A percentile compares a stretch with the other conserved stretches of the same genome.
Conservation (phyloP, 2,113 vertebrate genomes). For the Ictalurus punctatus region DNA sequence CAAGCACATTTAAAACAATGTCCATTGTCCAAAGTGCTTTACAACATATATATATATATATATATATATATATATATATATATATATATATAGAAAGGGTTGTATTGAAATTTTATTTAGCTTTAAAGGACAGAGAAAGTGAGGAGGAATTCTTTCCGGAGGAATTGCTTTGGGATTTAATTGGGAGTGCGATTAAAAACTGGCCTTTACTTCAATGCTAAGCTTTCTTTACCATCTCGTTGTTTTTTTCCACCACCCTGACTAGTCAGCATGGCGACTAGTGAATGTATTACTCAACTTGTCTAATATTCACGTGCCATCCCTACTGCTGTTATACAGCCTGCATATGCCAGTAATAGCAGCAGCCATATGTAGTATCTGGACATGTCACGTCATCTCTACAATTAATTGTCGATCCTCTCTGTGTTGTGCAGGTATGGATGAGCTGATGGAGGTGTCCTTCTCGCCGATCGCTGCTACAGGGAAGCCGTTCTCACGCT, state of each 20-base stretch:
- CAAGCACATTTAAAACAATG: background rate
- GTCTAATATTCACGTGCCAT: no score
- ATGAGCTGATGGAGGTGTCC: conserved; percentile 97
- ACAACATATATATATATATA: background rate
- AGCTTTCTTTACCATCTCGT: background rate
- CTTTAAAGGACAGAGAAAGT: background rate
- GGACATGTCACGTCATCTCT: background rate
- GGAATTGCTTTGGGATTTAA: no score
- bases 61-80: no score
- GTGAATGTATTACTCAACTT: no score
- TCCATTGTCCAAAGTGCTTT: background rate
- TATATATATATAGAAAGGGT: background rate
- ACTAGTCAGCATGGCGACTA: background rate
- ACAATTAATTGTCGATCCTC: background rate
- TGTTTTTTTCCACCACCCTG: background rate
- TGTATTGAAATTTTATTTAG: background rate
- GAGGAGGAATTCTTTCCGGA: no score
- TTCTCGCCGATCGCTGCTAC: conserved; percentile 92
- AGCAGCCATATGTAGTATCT: background rate
- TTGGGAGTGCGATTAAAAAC: no score
- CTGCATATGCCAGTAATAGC: no score
- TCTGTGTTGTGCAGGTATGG: conserved; percentile 81
- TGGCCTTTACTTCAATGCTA: no score
- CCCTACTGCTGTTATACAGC: no score
- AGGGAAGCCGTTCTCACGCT: conserved; percentile 94